Evolutionary conservation across 1,140 invertebrate species (phyloP).

Genomic region (Bursaphelenchus mucronatus): DNA sequence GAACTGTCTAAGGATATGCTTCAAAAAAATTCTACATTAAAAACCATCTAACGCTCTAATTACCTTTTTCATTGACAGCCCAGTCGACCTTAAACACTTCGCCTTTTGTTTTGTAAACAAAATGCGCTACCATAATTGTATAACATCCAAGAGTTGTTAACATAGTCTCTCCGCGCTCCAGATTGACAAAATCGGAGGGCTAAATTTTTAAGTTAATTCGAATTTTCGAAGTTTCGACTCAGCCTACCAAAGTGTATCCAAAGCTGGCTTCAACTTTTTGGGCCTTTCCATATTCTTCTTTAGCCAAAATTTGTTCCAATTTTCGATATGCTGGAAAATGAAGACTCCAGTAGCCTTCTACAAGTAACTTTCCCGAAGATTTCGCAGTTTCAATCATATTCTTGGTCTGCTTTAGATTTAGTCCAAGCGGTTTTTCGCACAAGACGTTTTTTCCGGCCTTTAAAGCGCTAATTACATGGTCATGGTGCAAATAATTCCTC

Average conservation of each 20-base stretch:
- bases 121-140: conserved; percentile 6
- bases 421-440: conserved; percentile 18
- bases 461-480: conserved; percentile 4
- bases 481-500: not conserved
- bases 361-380: not conserved
- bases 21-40: not conserved
- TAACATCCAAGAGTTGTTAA: conserved; percentile 10
- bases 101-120: conserved; percentile 12
- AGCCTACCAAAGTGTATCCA: conserved; percentile 20
- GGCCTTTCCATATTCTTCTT: conserved; percentile 13
- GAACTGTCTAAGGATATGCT: conserved; percentile 4
- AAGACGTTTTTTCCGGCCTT: conserved; percentile 14
- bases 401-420: conserved; percentile 11
- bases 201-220: not conserved
- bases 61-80: conserved; percentile 9
- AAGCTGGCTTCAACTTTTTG: conserved; percentile 12
- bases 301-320: not conserved
- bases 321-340: conserved; percentile 19
- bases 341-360: conserved; percentile 11
- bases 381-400: conserved; percentile 10
- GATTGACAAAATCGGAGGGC: conserved; percentile 20
- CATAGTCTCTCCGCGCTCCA: conserved; percentile 20
- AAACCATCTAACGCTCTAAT: not conserved
- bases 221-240: not conserved
- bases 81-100: not conserved